Evolutionary conservation across 2,888 invertebrate genomes (phyloP), one percentile per base, ranked within the genome.

Genomic region (Andrena flavipes): DNA sequence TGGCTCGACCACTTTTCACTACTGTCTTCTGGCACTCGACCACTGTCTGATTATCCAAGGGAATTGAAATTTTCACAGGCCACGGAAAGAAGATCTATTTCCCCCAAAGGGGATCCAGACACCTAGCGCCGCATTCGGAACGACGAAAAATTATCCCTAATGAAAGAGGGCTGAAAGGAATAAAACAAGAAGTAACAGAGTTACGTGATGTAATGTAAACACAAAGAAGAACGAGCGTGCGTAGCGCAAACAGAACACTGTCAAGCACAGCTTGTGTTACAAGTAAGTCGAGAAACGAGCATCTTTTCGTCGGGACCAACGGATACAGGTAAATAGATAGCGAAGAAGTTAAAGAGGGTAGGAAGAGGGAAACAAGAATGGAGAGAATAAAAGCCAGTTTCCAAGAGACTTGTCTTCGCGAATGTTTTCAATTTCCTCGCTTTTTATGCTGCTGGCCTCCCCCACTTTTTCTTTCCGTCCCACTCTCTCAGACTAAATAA

Each of bases 401-500:
- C 59, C 72, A 48, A 69, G 48, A 54, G 71, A 78, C 71, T 78
- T 48, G 68, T 82, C 64, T 60, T 71, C 60, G 60, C 20, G 64
- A 68, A 75, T 78, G 71, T 82, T 78, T 84, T 84, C 82, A 84
- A 84, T 84, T 84, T 82, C 77, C 82, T 71, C 13, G 48, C 1
- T 76, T 42, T 67, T 56, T 48, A 29, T 23, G 23, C 10, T 20
- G 29, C 56, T 48, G 26, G 6, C 54, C 2, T 20, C n/a, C 51
- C 10, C 4, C 35, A 13, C 13, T 13, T 16, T 2, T 29, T 0
- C 13, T 0, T 29, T 4, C 13, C 13, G 13, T 4, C 30, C 13
- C 20, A 6, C 51, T n/a, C 20, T 26, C 4, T 7, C 3, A 8
- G 2, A 6, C 30, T 49, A 65, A 68, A 80, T 60, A 49, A 20